Evolutionary conservation across 2,888 invertebrate species (phyloP), one percentile per base, ranked within the genome.

Genomic region (Teleogryllus oceanicus): DNA sequence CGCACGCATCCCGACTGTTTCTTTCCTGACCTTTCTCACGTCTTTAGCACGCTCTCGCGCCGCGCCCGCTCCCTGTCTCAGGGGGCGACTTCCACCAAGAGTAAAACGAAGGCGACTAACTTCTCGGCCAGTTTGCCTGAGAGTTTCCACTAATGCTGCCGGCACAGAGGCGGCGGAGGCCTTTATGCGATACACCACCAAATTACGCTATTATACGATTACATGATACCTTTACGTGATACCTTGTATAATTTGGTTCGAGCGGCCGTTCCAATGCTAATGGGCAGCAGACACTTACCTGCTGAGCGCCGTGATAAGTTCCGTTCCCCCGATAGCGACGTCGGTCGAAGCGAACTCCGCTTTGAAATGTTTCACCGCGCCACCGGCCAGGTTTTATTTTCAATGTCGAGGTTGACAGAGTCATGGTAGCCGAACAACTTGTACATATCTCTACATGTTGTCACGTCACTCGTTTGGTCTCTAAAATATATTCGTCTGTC

Each of bases 401-500:
- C 62, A 62, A 5, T 62, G 62, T 62, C 16, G 13, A 62, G 16
- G 16, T 13, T 62, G 62, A 62, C 62, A 62, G 37, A 37, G 62
- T 62, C 62, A 62, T 62, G 62, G 62, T 13, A 62, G 62, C n/a
- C 62, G 62, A 62, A 62, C 62, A 62, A 62, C 62, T 62, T 62
- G 62, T 62, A 62, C 62, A 62, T n/a, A 62, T 62, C 62, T 62
- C 62, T 62, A 62, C 62, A 62, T n/a, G 62, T 62, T 62, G 62
- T 62, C 62, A 62, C 62, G 62, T 62, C 62, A 62, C 16, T 62
- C 62, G 37, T 37, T 62, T 62, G 16, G 62, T 13, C 62, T 13
- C n/a, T 18, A 62, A 62, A 62, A 62, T 62, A 62, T 62, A 62
- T 62, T 62, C 62, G 16, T 62, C 12, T 62, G 62, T 62, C 62